Base-by-base conservation (phyloP, 1,140 invertebrate genomes). In the Leptinotarsa lineolata region DNA sequence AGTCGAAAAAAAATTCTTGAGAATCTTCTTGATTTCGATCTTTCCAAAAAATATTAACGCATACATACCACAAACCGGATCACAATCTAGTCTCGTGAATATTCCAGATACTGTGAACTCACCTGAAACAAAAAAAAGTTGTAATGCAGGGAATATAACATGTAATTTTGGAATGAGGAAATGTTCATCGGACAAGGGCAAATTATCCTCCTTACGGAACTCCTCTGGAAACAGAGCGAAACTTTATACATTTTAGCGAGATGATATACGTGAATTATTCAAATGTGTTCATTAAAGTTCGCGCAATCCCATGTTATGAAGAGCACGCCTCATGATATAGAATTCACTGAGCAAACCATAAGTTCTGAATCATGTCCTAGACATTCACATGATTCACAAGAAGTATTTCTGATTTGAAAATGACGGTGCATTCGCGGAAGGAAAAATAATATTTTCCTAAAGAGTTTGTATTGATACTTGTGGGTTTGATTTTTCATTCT, bases 261-360 rank as follows among this genome's bases (percentile, higher is more conserved):
- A 54, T 54, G 48, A 18, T 16, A 54, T 54, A 54, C n/a, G 15
- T 54, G 16, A 54, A 54, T 54, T 54, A 54, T 54, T 54, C 16
- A 54, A 54, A 54, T 54, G 48, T 54, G 48, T 54, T 54, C 48
- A 54, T 54, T 54, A 54, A 54, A 54, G 48, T 54, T 54, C n/a
- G 48, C n/a, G n/a, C 48, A 54, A 54, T 4, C 48, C 15, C 48
- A 18, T 13, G 15, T n/a, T 54, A 15, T 54, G 48, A 54, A 16
- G 48, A 54, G 15, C 6, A 54, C 6, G 6, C 16, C 16, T 13
- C 48, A 11, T 39, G 30, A 39, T 39, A 39, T 39, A 39, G 2
- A 39, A 39, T 39, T 39, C 30, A 39, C 30, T 39, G 48, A 54
- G 15, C 48, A 15, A 54, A 54, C 16, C 48, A 54, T 54, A 54